Evolutionary conservation across 2,113 vertebrate species (phyloP).

Genomic region (Lota lota): DNA sequence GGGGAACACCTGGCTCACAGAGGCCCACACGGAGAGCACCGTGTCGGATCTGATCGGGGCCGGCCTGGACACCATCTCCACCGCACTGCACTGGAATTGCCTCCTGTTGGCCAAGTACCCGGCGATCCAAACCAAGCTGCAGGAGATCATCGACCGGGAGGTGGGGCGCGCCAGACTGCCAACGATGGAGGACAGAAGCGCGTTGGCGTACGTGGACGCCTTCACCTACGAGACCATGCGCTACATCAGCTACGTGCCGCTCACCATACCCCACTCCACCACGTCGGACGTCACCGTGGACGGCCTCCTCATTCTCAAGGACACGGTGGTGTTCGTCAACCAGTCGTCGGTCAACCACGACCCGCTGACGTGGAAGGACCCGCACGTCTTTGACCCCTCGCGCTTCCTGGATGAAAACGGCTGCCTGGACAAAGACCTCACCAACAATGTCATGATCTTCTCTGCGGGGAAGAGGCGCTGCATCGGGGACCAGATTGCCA

Average conservation of each 20-base stretch:
- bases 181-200: conserved; percentile 61
- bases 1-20: conserved; percentile 47
- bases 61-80: conserved; percentile 76
- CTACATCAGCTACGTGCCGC: conserved; percentile 82
- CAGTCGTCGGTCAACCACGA: conserved; percentile 87
- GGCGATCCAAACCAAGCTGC: conserved; percentile 70
- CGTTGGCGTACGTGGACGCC: conserved; percentile 73
- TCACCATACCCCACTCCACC: conserved; percentile 86
- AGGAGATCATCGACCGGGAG: conserved; percentile 74
- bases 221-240: conserved; percentile 82
- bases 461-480: conserved; percentile 80
- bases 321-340: conserved; percentile 83
- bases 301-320: conserved; percentile 77
- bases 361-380: conserved; percentile 74
- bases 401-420: conserved; percentile 73
- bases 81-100: conserved; percentile 74
- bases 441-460: conserved; percentile 79
- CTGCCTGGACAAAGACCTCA: conserved; percentile 71
- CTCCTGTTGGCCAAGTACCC: conserved; percentile 79
- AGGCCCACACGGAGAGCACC: conserved; percentile 62
- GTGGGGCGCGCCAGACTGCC: conserved; percentile 78
- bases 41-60: conserved; percentile 77
- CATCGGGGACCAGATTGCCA: conserved; percentile 80
- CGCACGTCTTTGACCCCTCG: conserved; percentile 74
- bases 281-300: conserved; percentile 75